Evolutionary conservation across 1,140 invertebrate species (phyloP), one percentile per base, ranked within the genome.

Genomic region (Varroa destructor): DNA sequence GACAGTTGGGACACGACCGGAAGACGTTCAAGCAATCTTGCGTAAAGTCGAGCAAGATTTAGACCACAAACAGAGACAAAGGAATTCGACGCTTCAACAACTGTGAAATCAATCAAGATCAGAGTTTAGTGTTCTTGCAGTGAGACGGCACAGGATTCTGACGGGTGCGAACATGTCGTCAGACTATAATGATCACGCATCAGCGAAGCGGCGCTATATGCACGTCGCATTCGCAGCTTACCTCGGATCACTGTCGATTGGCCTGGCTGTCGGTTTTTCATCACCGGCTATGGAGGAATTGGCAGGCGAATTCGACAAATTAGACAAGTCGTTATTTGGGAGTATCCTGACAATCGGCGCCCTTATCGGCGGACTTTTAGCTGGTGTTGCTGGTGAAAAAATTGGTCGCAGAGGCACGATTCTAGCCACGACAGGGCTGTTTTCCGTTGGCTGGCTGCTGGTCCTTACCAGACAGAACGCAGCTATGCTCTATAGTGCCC

Each of bases 361-460:
- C 10, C 54, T 76, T 43, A 3, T 72, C 14, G 76, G 76, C 46
- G 72, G 75, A 12, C 43, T 76, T 36, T 46, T 74, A n/a, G 73
- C 74, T 55, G 76, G 77, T 73, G 55, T 72, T 43, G 25, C 51
- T 64, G 71, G 56, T 12, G 74, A 74, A 54, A 40, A 54, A 67
- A 61, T 74, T 2, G 72, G 75, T 1, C 43, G 72, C 8, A 74
- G 73, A 40, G 25, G 51, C 73, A n/a, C 40, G 73, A 55, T 73
- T 12, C 25, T 43, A 5, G 6, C 43, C 56, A 55, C 56, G 4
- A 40, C 58, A 40, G 42, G 14, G 3, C n/a, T 74, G 36, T 55
- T 14, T 70, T 14, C 10, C 57, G 14, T 74, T 3, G 46, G 55
- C 8, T 74, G 51, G 58, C 46, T 71, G 3, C 40, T 73, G 8